A percentile compares a stretch with the other conserved stretches of the same genome.
Evolutionary conservation across 2,113 vertebrate species (phyloP).

Genomic region (Petrocephalus microphthalmus): DNA sequence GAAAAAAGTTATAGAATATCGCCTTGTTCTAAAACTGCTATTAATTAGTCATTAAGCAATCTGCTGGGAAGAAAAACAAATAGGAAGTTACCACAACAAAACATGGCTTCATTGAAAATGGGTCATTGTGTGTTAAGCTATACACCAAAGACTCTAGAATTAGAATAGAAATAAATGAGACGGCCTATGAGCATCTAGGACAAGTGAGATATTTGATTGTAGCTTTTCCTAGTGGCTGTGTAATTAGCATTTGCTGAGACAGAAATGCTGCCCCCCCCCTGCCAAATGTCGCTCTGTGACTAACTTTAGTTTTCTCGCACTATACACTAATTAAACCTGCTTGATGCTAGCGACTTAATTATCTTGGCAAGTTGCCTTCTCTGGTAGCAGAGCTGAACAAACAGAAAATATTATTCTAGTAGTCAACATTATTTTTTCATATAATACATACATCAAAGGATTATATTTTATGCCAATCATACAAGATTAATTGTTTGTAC

Average conservation of each 20-base stretch:
- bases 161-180: neutral
- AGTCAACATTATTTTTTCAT: slow-evolving; percentile 11
- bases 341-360: slow-evolving; percentile 20
- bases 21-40: neutral
- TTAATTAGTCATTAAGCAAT: neutral
- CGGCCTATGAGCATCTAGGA: neutral
- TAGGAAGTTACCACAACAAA: neutral
- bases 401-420: slow-evolving; percentile 4
- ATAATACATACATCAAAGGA: slow-evolving; percentile 7
- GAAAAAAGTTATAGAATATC: neutral
- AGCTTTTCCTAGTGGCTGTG: slow-evolving; percentile 10
- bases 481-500: neutral
- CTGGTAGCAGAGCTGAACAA: neutral
- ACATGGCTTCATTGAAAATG: neutral
- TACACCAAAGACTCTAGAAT: neutral
- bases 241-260: slow-evolving; percentile 16
- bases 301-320: neutral
- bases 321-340: slow-evolving; percentile 15
- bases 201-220: slow-evolving; percentile 4
- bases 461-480: neutral
- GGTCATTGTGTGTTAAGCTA: slow-evolving; percentile 9
- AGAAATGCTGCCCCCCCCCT: neutral
- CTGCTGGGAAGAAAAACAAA: neutral
- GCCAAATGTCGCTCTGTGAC: neutral
- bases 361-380: slow-evolving; percentile 8